Conservation (phyloP, 2,888 invertebrate genomes). For the Disparrhopalites patrizii region DNA sequence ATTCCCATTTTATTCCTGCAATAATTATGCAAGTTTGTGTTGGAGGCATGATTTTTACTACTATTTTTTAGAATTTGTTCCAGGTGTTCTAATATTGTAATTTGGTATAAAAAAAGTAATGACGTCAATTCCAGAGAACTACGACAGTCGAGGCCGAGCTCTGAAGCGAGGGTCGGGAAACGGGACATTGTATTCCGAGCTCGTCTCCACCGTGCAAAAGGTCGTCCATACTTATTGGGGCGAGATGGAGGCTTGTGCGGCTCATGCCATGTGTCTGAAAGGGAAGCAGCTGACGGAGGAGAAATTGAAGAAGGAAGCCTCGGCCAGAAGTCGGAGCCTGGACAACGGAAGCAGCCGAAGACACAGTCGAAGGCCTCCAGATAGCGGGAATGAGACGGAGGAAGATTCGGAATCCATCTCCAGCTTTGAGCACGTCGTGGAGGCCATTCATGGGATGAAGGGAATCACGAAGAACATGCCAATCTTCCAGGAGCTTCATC, state of each 20-base stretch:
- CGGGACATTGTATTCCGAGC: neutral
- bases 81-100: too few relatives aligned
- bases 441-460: constrained; percentile 23
- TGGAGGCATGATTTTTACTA: too few relatives aligned
- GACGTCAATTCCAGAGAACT: constrained; percentile 3
- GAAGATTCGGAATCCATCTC: neutral
- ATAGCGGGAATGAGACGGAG: neutral
- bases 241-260: constrained; percentile 18
- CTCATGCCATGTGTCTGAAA: constrained; percentile 23
- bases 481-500: constrained; percentile 13
- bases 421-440: constrained; percentile 26
- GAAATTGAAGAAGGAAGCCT: neutral
- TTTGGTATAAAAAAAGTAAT: neutral
- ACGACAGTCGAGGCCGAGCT: constrained; percentile 7
- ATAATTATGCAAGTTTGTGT: too few relatives aligned
- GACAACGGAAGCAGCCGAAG: neutral
- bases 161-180: constrained; percentile 3
- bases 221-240: constrained; percentile 17
- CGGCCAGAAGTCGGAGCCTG: neutral
- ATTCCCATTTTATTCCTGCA: neutral
- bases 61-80: too few relatives aligned
- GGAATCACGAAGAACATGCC: constrained; percentile 18
- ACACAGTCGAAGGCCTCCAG: constrained; percentile 1
- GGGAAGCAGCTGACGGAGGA: constrained; percentile 19
- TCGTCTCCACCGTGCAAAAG: constrained; percentile 2